Conservation (phyloP, 2,888 invertebrate species). For the Campopleginae sp. region DNA sequence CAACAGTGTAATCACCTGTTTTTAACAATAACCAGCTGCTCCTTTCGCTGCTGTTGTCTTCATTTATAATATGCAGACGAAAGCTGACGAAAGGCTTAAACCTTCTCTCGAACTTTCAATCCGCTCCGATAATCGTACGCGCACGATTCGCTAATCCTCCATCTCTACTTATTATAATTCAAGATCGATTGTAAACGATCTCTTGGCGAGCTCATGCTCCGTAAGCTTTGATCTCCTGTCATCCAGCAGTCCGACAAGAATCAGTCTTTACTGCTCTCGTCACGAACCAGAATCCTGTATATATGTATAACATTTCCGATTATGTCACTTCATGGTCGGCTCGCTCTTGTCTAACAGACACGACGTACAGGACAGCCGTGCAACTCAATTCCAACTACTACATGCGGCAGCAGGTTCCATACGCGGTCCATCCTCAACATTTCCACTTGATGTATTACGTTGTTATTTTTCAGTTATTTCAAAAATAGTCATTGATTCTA, state of each 20-base stretch:
- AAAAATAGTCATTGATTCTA: background rate
- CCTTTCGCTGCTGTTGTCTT: background rate
- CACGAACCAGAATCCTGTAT: background rate
- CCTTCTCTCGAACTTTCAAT: conserved; percentile 20
- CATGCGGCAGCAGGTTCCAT: background rate
- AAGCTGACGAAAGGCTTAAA: conserved; percentile 6
- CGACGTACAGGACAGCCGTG: background rate
- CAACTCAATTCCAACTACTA: conserved; percentile 5
- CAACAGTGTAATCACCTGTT: background rate
- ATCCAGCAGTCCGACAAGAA: conserved; percentile 28
- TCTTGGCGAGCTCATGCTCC: background rate
- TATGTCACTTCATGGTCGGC: conserved; percentile 64
- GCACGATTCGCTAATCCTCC: conserved; percentile 25
- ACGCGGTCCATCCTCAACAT: background rate
- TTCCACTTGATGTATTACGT: background rate
- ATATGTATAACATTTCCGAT: conserved; percentile 54
- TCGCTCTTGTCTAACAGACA: conserved; percentile 30
- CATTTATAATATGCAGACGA: background rate
- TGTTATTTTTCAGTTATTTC: background rate
- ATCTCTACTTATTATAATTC: conserved; percentile 22
- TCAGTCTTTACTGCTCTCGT: conserved; percentile 8
- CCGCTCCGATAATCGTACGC: conserved; percentile 1
- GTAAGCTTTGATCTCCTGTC: conserved; percentile 27
- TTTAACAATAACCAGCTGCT: background rate
- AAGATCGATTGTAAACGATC: conserved; percentile 38